Conservation (phyloP, 2,797 vertebrate genomes). For the Gymnodraco acuticeps region DNA sequence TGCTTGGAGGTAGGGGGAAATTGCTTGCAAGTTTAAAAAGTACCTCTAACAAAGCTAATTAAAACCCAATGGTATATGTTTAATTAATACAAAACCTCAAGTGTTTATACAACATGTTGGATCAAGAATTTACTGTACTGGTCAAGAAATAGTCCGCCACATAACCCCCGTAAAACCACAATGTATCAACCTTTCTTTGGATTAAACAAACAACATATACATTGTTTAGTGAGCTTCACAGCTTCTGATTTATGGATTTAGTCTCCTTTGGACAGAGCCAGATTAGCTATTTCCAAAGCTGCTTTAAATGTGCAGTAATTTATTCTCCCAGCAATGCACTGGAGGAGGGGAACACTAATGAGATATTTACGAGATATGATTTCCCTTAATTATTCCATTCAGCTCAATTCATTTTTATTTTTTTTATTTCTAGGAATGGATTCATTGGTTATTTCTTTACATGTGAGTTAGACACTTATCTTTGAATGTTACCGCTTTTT, state of each 20-base stretch:
- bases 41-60: background rate
- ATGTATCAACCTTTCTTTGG: background rate
- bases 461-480: background rate
- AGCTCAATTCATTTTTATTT: constrained; percentile 9
- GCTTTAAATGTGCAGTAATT: constrained; percentile 4
- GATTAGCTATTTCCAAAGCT: background rate
- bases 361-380: constrained; percentile 28
- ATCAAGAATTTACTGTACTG: background rate
- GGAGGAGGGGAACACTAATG: background rate
- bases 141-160: background rate
- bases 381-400: constrained; percentile 9
- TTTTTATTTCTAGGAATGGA: background rate
- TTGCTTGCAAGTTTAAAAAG: too few relatives aligned
- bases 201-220: background rate
- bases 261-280: background rate
- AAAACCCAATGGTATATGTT: background rate
- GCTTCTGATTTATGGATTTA: background rate
- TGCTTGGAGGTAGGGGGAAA: background rate
- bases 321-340: constrained; percentile 5
- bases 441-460: background rate
- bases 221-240: background rate
- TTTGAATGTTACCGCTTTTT: constrained; percentile 80
- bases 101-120: background rate
- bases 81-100: background rate
- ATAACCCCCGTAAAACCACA: background rate